phyloP scores from a whole-genome alignment of 2,797 vertebrate species.

The Prionace glauca region DNA sequence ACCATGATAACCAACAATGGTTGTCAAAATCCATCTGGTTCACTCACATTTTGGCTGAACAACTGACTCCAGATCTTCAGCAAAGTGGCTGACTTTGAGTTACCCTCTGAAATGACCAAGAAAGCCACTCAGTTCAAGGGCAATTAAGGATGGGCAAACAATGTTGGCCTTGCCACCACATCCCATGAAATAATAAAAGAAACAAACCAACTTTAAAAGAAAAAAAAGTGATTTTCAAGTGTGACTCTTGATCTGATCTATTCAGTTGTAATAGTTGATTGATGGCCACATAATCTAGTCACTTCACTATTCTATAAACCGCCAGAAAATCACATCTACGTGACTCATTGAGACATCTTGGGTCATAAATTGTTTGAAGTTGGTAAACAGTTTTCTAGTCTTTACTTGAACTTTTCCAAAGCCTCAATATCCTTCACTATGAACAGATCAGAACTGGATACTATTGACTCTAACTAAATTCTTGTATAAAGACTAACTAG shows the following conservation, averaged over 20 bases:
- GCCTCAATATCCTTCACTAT: not conserved
- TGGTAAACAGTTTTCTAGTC: not conserved
- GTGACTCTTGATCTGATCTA: not conserved
- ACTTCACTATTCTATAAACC: not conserved
- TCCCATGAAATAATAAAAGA: no score
- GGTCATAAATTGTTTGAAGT: not conserved
- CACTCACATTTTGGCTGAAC: no score
- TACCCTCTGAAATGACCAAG: no score
- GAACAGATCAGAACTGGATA: not conserved
- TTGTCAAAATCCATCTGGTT: no score
- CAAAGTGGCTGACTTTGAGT: no score
- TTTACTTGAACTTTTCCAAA: not conserved
- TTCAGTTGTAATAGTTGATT: not conserved
- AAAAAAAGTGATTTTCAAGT: not conserved
- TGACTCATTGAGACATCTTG: not conserved
- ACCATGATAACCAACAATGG: no score
- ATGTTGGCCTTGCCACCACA: no score
- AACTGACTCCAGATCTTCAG: no score
- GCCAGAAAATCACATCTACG: not conserved
- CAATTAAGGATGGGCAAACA: no score
- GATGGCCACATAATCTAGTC: not conserved
- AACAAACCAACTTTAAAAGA: no score
- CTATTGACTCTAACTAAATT: not conserved
- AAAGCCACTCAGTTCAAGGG: no score
- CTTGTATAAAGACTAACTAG: not conserved